These are phyloP conservation scores for Menidia menidia DNA, from an alignment of 2,797 vertebrate genomes.

Conservation along the genomic window DNA sequence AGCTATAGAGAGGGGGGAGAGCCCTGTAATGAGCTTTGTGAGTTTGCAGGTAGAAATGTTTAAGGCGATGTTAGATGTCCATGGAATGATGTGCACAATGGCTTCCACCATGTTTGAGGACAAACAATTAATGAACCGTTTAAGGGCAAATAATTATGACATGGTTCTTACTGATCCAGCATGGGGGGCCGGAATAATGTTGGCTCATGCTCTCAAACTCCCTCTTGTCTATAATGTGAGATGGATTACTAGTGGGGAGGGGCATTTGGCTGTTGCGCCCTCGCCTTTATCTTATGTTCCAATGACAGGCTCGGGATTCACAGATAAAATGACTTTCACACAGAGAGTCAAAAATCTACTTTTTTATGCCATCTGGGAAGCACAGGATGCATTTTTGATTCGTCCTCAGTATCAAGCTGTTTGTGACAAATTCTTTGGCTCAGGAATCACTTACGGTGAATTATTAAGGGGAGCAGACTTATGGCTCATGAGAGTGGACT, in stretches of 20 bases:
- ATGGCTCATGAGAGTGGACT: constrained; percentile 62
- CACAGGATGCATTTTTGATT: constrained; percentile 28
- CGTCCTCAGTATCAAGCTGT: constrained; percentile 60
- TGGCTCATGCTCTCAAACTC: constrained; percentile 72
- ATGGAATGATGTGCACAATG: constrained; percentile 55
- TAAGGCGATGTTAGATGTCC: constrained; percentile 35
- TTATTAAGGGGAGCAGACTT: constrained; percentile 76
- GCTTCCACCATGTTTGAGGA: constrained; percentile 55
- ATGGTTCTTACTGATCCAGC: constrained; percentile 70
- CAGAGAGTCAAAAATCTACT: constrained; percentile 56
- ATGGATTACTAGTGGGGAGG: constrained; percentile 58
- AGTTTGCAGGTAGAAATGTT: constrained; percentile 58
- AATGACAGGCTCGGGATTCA: constrained; percentile 43
- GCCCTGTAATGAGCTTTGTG: constrained; percentile 31
- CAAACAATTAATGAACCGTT: constrained; percentile 50
- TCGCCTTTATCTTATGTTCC: constrained; percentile 68
- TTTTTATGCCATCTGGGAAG: constrained; percentile 32
- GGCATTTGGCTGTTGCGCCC: constrained; percentile 57
- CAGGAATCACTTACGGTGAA: constrained; percentile 58
- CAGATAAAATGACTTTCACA: constrained; percentile 63
- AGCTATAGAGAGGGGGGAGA: constrained; percentile 48
- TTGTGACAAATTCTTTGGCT: constrained; percentile 64
- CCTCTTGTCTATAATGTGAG: constrained; percentile 66
- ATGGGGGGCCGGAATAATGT: constrained; percentile 62
- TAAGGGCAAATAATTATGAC: constrained; percentile 60